These are phyloP conservation scores for Gnathonemus longibarbis DNA, from an alignment of 2,113 vertebrate genomes.

Conservation along the genomic window DNA sequence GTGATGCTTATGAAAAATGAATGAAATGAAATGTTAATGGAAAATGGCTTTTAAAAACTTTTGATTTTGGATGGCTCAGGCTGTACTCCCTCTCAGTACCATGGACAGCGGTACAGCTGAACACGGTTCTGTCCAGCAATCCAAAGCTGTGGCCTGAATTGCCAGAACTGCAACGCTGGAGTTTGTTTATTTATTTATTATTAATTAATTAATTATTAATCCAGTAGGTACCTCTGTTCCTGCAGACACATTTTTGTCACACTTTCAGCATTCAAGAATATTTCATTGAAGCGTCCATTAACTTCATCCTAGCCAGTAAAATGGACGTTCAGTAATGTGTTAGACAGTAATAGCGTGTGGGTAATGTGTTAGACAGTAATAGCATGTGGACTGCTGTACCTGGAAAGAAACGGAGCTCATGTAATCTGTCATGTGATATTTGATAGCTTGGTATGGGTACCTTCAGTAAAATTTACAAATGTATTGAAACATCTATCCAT, in stretches of 20 bases:
- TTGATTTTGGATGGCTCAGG: background rate
- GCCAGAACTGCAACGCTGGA: background rate
- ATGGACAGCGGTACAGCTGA: constrained; percentile 7
- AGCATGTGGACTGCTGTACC: background rate
- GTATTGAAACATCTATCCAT: background rate
- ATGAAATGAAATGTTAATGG: background rate
- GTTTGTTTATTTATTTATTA: background rate
- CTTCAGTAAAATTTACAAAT: background rate
- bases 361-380: background rate
- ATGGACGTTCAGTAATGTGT: background rate
- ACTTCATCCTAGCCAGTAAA: background rate
- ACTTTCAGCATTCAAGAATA: background rate
- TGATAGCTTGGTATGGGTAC: background rate
- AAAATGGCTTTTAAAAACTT: background rate
- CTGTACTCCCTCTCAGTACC: background rate
- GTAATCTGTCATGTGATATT: background rate
- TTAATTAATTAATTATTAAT: background rate
- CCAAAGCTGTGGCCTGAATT: background rate
- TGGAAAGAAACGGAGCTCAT: background rate
- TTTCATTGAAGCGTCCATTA: background rate
- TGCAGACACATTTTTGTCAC: background rate
- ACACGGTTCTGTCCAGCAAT: background rate
- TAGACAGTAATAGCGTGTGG: background rate
- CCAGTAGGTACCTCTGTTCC: background rate
- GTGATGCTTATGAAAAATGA: background rate